Evolutionary conservation across 2,888 invertebrate species (phyloP).

Genomic region (Bedellia somnulentella): DNA sequence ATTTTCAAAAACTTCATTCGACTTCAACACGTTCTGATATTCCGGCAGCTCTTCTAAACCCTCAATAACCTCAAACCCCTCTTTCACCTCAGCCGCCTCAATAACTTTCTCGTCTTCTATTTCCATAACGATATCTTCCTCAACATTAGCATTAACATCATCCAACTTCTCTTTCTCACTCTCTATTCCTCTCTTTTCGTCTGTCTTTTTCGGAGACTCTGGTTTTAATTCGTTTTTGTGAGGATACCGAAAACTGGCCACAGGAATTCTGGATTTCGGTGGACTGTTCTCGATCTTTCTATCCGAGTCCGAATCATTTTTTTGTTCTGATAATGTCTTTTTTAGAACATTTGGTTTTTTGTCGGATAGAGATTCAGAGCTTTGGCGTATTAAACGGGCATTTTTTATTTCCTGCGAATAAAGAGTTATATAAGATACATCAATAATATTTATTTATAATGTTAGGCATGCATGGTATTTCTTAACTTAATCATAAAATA

Average conservation of each 20-base stretch:
- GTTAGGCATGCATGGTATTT: no score
- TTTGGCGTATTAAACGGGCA: constrained; percentile 37
- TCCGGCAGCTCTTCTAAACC: constrained; percentile 27
- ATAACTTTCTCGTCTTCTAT: no score
- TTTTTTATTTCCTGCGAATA: no score
- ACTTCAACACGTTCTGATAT: constrained; percentile 35
- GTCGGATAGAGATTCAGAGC: constrained; percentile 39
- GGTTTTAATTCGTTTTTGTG: constrained; percentile 10
- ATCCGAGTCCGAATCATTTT: constrained; percentile 17
- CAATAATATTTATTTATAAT: no score
- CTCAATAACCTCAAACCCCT: no score
- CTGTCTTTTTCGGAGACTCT: background rate
- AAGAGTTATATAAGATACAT: no score
- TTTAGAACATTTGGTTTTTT: constrained; percentile 27
- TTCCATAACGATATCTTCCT: no score
- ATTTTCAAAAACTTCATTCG: constrained; percentile 13
- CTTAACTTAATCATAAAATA: no score
- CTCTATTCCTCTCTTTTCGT: background rate
- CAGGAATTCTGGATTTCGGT: constrained; percentile 41
- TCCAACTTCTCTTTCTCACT: background rate
- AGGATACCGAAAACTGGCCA: constrained; percentile 39
- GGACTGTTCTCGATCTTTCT: constrained; percentile 19
- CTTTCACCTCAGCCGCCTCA: no score
- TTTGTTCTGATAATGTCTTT: constrained; percentile 44
- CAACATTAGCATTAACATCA: no score